Percentiles rank a stretch among this genome's conserved stretches.
Conservation (phyloP, 1,140 invertebrate genomes). For the Dermatophagoides farinae region DNA sequence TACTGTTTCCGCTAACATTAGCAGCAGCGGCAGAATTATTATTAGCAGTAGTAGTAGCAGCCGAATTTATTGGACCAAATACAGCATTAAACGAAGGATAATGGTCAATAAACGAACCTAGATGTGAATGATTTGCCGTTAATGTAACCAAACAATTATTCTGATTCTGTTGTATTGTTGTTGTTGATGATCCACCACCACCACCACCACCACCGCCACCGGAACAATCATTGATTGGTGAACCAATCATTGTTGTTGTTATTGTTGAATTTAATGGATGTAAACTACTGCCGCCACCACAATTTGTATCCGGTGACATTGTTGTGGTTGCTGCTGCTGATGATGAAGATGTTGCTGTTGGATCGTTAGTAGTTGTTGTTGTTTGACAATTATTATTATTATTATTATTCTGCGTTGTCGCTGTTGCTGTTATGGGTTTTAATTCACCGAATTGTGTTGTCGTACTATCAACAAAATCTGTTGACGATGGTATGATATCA, state of each 20-base stretch:
- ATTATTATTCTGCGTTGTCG: not conserved
- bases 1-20: too few species aligned
- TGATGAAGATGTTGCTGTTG: not conserved
- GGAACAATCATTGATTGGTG: too few species aligned
- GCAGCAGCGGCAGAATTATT: too few species aligned
- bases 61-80: too few species aligned
- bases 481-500: constrained; percentile 9
- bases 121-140: constrained; percentile 9
- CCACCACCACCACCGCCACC: not conserved
- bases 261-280: constrained; percentile 16
- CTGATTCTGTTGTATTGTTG: not conserved
- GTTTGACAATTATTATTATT: not conserved
- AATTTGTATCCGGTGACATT: constrained; percentile 21
- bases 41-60: too few species aligned
- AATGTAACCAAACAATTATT: not conserved
- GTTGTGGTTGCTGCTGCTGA: constrained; percentile 18
- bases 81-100: not conserved
- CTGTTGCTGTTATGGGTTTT: not conserved
- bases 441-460: constrained; percentile 18
- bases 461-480: constrained; percentile 32
- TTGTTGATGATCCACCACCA: not conserved
- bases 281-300: constrained; percentile 5
- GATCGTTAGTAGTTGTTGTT: not conserved
- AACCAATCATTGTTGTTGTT: too few species aligned
- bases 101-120: not conserved